phyloP scores from a whole-genome alignment of 2,888 invertebrate genomes.

The Vannuccia rotundouncinata region DNA sequence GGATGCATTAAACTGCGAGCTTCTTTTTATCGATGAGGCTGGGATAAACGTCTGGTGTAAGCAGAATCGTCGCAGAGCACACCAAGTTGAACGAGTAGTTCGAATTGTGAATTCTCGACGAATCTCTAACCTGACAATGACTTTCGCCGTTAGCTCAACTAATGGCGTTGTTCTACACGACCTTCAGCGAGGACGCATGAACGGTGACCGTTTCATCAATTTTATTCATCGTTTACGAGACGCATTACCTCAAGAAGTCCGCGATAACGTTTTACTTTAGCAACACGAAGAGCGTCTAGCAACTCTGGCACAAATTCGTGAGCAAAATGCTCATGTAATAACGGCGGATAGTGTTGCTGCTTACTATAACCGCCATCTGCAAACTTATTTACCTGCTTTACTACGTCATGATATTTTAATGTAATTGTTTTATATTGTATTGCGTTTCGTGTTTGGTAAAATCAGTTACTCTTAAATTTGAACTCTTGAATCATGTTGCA shows the following conservation, averaged over 20 bases:
- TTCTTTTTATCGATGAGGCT: not conserved
- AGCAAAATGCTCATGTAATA: too few species aligned
- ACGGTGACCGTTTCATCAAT: not conserved
- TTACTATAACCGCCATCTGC: too few species aligned
- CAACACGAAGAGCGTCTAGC: too few species aligned
- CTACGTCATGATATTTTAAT: too few species aligned
- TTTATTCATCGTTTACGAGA: not conserved
- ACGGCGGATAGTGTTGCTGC: too few species aligned
- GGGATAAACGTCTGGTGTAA: not conserved
- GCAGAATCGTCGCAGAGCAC: not conserved
- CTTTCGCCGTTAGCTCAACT: not conserved
- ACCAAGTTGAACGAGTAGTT: not conserved
- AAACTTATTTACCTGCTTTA: too few species aligned
- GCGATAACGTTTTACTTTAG: too few species aligned
- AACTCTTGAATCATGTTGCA: too few species aligned
- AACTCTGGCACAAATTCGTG: too few species aligned
- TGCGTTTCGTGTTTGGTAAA: too few species aligned
- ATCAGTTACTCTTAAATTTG: too few species aligned
- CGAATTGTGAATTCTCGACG: not conserved
- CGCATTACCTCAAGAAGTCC: not conserved
- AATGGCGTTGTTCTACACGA: not conserved
- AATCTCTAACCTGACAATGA: not conserved
- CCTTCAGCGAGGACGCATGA: not conserved
- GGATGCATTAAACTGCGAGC: not conserved
- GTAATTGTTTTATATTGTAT: too few species aligned